phyloP scores from a whole-genome alignment of 2,113 vertebrate species.

The Tragelaphus imberbis region DNA sequence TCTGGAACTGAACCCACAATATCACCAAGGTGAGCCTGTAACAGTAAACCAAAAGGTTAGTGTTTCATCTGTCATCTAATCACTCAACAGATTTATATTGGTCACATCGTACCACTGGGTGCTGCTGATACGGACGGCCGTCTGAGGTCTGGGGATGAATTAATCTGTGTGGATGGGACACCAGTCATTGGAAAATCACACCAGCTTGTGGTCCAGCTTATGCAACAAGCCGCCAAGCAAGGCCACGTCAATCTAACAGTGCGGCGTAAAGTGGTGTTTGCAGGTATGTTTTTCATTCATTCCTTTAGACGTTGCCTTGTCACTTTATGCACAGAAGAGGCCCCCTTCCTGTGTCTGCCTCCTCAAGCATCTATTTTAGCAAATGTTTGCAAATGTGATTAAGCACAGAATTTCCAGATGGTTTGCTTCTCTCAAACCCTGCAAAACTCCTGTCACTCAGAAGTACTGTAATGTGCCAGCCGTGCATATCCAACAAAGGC shows the following conservation, averaged over 20 bases:
- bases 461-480: slow-evolving; percentile 30
- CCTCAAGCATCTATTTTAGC: slow-evolving; percentile 46
- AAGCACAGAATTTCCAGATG: slow-evolving; percentile 61
- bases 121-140: slow-evolving; percentile 96
- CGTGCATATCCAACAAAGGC: neutral
- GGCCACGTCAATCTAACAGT: slow-evolving; percentile 98
- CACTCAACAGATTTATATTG: slow-evolving; percentile 93
- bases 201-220: slow-evolving; percentile 98
- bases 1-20: neutral
- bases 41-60: neutral
- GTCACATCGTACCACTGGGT: slow-evolving; percentile 97
- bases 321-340: neutral
- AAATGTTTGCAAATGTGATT: slow-evolving; percentile 65
- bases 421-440: slow-evolving; percentile 38
- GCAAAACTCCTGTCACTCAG: slow-evolving; percentile 34
- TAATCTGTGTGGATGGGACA: slow-evolving; percentile 97
- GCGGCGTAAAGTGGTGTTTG: slow-evolving; percentile 92
- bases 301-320: neutral
- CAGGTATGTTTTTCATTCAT: slow-evolving; percentile 82
- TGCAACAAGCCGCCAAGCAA: slow-evolving; percentile 99
- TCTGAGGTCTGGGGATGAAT: slow-evolving; percentile 95
- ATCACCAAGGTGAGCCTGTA: neutral
- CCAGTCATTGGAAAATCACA: slow-evolving; percentile 98
- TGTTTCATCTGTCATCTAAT: slow-evolving; percentile 32
- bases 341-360: slow-evolving; percentile 17